A percentile compares a stretch with the other conserved stretches of the same genome.
phyloP scores from a whole-genome alignment of 2,888 invertebrate genomes.

The Ceriagrion tenellum region DNA sequence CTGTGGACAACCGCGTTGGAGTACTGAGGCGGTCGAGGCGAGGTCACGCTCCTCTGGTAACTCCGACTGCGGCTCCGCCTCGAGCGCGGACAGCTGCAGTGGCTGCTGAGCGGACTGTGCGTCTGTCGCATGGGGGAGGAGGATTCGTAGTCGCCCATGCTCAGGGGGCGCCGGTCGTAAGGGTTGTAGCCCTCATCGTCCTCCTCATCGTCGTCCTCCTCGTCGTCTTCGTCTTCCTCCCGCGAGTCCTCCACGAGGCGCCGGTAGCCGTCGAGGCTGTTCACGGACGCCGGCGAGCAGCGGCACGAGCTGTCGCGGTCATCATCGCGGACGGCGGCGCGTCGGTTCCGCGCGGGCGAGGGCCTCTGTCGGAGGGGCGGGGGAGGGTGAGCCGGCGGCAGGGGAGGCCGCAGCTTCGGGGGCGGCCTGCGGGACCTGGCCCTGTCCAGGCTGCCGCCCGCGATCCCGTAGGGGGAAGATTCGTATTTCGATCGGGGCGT shows the following conservation, averaged over 20 bases:
- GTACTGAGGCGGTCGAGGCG: constrained; percentile 11
- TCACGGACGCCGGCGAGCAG: constrained; percentile 41
- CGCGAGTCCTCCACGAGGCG: constrained; percentile 48
- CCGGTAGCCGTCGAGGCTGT: constrained; percentile 51
- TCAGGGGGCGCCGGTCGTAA: constrained; percentile 22
- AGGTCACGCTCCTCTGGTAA: constrained; percentile 67
- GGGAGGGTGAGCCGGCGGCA: constrained; percentile 45
- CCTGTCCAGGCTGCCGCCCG: constrained; percentile 49
- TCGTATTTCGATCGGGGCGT: constrained; percentile 41
- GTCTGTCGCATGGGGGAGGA: constrained; percentile 19
- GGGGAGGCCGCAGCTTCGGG: constrained; percentile 36
- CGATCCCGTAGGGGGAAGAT: constrained; percentile 39
- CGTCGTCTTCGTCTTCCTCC: constrained; percentile 49
- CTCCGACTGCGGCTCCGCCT: constrained; percentile 65
- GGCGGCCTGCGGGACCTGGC: constrained; percentile 23
- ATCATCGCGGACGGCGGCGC: not conserved
- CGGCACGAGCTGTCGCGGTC: constrained; percentile 49
- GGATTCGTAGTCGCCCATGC: constrained; percentile 17
- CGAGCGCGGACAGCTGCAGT: constrained; percentile 53
- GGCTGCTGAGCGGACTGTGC: constrained; percentile 46
- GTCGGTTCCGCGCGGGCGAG: not conserved
- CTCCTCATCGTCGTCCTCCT: constrained; percentile 47
- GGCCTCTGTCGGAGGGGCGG: constrained; percentile 47
- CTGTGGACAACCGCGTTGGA: constrained; percentile 36
- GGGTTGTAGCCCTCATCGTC: constrained; percentile 46